A percentile compares a stretch with the other conserved stretches of the same genome.
Evolutionary conservation across 2,888 invertebrate species (phyloP).

Genomic region (Acanthosoma haemorrhoidale): DNA sequence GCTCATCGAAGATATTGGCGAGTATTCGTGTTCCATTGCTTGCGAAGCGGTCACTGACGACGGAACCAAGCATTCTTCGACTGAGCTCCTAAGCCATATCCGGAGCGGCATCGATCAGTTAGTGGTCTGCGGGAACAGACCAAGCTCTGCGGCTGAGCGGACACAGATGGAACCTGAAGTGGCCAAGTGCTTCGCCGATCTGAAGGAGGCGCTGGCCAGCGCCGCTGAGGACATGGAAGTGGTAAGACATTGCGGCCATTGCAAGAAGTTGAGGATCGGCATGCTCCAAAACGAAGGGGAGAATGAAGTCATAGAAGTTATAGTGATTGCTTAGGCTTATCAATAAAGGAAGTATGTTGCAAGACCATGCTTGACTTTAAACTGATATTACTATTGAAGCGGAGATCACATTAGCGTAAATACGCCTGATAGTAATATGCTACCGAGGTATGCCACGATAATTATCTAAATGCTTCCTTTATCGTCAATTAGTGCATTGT

Average conservation of each 20-base stretch:
- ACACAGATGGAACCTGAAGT: neutral
- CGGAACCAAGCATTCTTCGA: neutral
- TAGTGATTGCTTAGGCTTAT: too few relatives aligned
- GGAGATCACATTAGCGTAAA: too few relatives aligned
- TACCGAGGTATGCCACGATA: too few relatives aligned
- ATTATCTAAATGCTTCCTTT: too few relatives aligned
- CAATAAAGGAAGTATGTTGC: too few relatives aligned
- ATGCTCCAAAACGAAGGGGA: neutral
- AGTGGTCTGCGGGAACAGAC: neutral
- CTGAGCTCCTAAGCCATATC: neutral
- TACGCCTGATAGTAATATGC: too few relatives aligned
- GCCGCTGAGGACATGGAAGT: neutral
- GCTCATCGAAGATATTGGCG: neutral
- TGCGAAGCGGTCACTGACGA: too few relatives aligned
- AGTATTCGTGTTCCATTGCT: neutral
- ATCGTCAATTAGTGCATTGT: too few relatives aligned
- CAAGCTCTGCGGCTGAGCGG: neutral
- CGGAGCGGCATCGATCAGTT: neutral
- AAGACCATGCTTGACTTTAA: too few relatives aligned
- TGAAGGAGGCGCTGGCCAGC: neutral
- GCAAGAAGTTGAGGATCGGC: neutral
- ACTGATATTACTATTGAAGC: too few relatives aligned
- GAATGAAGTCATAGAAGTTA: neutral
- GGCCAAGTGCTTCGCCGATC: neutral
- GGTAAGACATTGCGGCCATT: neutral